A percentile compares a stretch with the other conserved stretches of the same genome.
Evolutionary conservation across 2,888 invertebrate species (phyloP).

Genomic region (Augochlorella aurata): DNA sequence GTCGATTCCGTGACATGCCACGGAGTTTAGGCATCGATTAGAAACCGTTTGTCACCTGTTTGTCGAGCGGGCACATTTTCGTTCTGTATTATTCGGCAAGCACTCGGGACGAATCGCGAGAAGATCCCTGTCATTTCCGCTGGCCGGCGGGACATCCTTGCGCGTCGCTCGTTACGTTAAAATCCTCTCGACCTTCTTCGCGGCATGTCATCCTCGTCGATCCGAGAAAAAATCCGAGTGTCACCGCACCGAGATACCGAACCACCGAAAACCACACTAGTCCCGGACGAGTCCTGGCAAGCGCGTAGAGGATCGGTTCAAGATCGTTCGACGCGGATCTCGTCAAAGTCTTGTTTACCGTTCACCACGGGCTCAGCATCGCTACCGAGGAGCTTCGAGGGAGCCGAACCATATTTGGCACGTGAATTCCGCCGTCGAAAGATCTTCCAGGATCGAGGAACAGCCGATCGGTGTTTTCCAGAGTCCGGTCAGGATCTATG

Average conservation of each 20-base stretch:
- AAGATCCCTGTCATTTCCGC: constrained; percentile 36
- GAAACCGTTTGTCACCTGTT: constrained; percentile 5
- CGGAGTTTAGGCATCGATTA: background rate
- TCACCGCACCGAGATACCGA: background rate
- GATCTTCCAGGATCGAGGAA: background rate
- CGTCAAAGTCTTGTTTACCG: constrained; percentile 35
- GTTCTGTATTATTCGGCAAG: constrained; percentile 1
- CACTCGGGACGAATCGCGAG: constrained; percentile 11
- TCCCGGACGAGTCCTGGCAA: background rate
- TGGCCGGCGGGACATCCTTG: constrained; percentile 11
- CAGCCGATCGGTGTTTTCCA: background rate
- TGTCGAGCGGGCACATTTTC: constrained; percentile 29
- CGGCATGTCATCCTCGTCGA: constrained; percentile 37
- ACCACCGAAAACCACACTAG: background rate
- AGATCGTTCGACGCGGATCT: constrained; percentile 13
- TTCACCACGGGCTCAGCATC: constrained; percentile 27
- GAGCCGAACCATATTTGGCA: constrained; percentile 49
- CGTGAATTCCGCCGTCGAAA: constrained; percentile 16
- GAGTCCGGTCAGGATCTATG: no score
- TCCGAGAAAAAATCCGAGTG: background rate
- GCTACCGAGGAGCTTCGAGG: background rate
- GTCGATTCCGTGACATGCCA: background rate
- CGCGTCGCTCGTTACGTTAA: constrained; percentile 26
- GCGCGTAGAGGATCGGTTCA: background rate
- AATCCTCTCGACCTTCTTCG: constrained; percentile 48